Evolutionary conservation across 2,113 vertebrate genomes (phyloP).

Genomic region (Brienomyrus brachyistius): DNA sequence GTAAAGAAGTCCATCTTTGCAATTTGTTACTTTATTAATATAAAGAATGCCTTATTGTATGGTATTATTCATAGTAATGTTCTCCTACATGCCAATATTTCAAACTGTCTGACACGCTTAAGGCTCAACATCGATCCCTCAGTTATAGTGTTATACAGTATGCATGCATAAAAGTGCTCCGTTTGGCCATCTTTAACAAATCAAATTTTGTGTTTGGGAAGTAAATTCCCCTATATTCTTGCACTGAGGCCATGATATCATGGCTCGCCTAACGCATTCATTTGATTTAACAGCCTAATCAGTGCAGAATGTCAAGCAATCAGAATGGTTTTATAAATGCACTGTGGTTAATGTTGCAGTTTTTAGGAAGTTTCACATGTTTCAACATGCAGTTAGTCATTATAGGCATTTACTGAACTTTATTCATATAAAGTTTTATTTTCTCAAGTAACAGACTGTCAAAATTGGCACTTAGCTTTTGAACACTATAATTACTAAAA

Average conservation of each 20-base stretch:
- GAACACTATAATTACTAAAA: background rate
- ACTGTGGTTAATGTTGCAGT: background rate
- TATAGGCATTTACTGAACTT: background rate
- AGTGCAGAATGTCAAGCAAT: background rate
- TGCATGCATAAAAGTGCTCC: background rate
- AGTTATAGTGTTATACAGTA: background rate
- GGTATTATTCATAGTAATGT: background rate
- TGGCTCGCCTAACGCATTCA: background rate
- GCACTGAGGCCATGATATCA: background rate
- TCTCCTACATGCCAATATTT: background rate
- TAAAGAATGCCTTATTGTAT: background rate
- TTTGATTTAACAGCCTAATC: background rate
- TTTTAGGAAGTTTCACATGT: background rate
- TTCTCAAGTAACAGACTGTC: background rate
- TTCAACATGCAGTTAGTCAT: constrained; percentile 1
- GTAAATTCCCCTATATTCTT: background rate
- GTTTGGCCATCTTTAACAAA: background rate
- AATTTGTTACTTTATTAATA: background rate
- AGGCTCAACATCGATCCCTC: background rate
- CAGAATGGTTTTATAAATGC: background rate
- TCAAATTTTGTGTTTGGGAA: background rate
- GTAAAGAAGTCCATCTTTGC: background rate
- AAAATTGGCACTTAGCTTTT: background rate
- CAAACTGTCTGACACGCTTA: background rate
- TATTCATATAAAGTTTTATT: constrained; percentile 10